Percentiles rank a stretch among this genome's conserved stretches.
Conservation (phyloP, 2,888 invertebrate genomes). For the Monochamus alternatus region DNA sequence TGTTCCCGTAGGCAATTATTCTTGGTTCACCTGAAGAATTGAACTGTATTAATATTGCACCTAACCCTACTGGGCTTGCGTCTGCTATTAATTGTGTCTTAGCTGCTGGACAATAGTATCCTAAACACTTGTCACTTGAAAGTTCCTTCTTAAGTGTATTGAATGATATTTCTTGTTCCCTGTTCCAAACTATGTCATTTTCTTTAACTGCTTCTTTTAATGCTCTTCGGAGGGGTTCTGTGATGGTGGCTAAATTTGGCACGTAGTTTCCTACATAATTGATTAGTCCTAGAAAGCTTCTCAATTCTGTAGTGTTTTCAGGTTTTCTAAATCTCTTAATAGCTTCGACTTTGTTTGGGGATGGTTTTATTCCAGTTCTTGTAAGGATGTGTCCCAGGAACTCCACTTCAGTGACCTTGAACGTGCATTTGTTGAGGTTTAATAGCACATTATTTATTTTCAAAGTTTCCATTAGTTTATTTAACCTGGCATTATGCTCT, state of each 20-base stretch:
- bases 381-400: not conserved
- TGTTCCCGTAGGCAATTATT: conserved; percentile 54
- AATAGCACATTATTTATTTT: not conserved
- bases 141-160: conserved; percentile 35
- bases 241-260: conserved; percentile 50
- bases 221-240: conserved; percentile 55
- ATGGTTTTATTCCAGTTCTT: not conserved
- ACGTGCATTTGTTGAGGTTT: not conserved
- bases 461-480: not conserved
- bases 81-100: conserved; percentile 6
- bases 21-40: conserved; percentile 39
- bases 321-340: not conserved
- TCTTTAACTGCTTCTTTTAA: conserved; percentile 57
- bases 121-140: not conserved
- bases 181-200: conserved; percentile 52
- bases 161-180: conserved; percentile 39
- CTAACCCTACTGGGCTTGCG: conserved; percentile 50
- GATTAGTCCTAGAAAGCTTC: not conserved
- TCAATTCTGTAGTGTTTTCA: not conserved
- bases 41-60: conserved; percentile 53
- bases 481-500: not conserved
- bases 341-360: not conserved
- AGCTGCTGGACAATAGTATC: not conserved
- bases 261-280: conserved; percentile 52
- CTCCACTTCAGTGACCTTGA: not conserved